Percentiles rank a stretch among this genome's conserved stretches.
Conservation (phyloP, 2,113 vertebrate species). For the Chiloscyllium plagiosum region DNA sequence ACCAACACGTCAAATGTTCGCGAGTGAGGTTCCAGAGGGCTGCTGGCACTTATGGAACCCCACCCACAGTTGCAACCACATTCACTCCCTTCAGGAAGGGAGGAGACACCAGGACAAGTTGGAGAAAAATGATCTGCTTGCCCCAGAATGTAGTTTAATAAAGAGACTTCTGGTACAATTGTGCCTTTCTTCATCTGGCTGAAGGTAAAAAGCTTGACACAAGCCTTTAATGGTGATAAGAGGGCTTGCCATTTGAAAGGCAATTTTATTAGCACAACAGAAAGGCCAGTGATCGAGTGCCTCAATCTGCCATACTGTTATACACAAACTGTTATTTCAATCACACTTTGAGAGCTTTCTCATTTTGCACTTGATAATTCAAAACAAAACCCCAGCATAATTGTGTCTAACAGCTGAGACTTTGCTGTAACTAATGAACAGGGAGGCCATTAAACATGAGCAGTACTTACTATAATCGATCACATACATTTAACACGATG, state of each 20-base stretch:
- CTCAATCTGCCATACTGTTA: not conserved
- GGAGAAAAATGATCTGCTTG: too few species aligned
- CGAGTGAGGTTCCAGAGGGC: not conserved
- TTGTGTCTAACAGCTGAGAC: not conserved
- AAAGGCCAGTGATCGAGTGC: not conserved
- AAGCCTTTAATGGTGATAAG: not conserved
- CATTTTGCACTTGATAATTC: not conserved
- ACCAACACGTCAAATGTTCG: not conserved
- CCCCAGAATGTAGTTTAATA: not conserved
- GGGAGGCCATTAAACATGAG: not conserved
- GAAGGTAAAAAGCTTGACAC: not conserved
- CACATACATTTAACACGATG: not conserved
- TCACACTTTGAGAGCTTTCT: not conserved
- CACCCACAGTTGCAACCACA: not conserved
- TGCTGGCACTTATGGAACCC: not conserved
- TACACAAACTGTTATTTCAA: not conserved
- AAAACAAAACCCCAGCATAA: not conserved
- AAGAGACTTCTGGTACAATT: slow-evolving; percentile 11
- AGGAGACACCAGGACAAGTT: not conserved
- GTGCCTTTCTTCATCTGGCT: not conserved
- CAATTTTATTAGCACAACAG: not conserved
- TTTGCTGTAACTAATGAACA: not conserved
- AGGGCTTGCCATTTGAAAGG: not conserved
- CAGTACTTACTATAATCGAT: slow-evolving; percentile 1
- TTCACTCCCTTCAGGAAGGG: not conserved